phyloP scores from a whole-genome alignment of 1,140 invertebrate species.

The Pantala flavescens region DNA sequence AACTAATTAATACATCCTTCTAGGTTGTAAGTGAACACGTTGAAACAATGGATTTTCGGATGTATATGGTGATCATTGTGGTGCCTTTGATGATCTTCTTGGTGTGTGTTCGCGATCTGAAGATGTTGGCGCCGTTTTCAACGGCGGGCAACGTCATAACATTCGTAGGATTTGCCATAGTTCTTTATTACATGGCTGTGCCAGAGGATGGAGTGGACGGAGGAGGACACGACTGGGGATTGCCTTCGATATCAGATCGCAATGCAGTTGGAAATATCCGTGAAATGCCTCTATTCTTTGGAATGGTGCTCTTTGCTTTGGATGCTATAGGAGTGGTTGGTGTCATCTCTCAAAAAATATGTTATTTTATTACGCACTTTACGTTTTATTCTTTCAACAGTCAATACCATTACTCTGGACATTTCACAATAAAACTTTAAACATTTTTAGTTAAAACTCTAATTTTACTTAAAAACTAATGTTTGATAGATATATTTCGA shows the following conservation, averaged over 20 bases:
- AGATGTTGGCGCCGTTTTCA: constrained; percentile 61
- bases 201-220: constrained; percentile 29
- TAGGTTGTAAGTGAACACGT: constrained; percentile 27
- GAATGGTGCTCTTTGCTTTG: constrained; percentile 64
- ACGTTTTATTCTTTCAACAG: no score
- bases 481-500: no score
- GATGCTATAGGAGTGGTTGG: constrained; percentile 64
- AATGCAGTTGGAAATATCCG: constrained; percentile 37
- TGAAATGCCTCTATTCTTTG: constrained; percentile 50
- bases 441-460: no score
- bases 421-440: no score
- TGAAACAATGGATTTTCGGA: constrained; percentile 36
- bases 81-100: constrained; percentile 53
- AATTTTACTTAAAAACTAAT: no score
- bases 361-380: no score
- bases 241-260: constrained; percentile 39
- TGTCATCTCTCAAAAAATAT: no score
- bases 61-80: constrained; percentile 54
- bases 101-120: constrained; percentile 60
- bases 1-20: no score
- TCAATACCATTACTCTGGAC: no score
- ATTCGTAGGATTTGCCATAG: constrained; percentile 51
- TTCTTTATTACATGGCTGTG: constrained; percentile 51
- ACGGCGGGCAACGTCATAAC: constrained; percentile 58
- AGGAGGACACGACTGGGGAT: constrained; percentile 34